Evolutionary conservation across 2,797 vertebrate species (phyloP), one percentile per base, ranked within the genome.

Genomic region (Enteromius viviparus): DNA sequence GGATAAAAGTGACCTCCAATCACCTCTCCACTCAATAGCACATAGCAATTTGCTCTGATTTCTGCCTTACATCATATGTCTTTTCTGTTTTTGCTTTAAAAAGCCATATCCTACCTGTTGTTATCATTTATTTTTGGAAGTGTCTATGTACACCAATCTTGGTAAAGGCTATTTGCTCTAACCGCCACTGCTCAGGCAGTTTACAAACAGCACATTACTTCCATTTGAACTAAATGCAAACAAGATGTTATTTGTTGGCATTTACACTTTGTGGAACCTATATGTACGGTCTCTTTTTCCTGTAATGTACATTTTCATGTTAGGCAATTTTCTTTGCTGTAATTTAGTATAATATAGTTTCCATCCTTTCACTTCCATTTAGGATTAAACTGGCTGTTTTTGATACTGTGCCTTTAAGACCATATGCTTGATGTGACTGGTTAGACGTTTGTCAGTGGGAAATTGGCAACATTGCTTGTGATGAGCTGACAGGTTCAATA

Each of bases 1-100:
- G 62, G 40, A 58, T 82, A 82, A 82, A 45, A 47, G 21, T 80
- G 81, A 55, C 66, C 65, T 76, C 42, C 29, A 53, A 7, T 14
- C 65, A 58, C 47, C 47, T 14, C 32, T 78, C 34, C 5, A 2
- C 26, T 55, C 26, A 6, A 26, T 77, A n/a, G 45, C 62, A 66
- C 23, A 65, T 32, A 12, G 15, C 23, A 49, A 51, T 72, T 49
- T 72, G 70, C 23, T 47, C 42, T 29, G 23, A 72, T 72, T 47
- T 49, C 45, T 72, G 42, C 12, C n/a, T 72, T 19, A 64, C 37
- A 64, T 62, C 7, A 29, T 60, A 62, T 19, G 1, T 45, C 45
- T 49, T 34, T 45, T 64, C 4, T 34, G 26, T 32, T 47, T 62
- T 12, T 14, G 11, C 29, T 79, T 37, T 79, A 58, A 76, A 76